Evolutionary conservation across 2,113 vertebrate species (phyloP), one percentile per base, ranked within the genome.

Genomic region (Tetraodon nigroviridis): DNA sequence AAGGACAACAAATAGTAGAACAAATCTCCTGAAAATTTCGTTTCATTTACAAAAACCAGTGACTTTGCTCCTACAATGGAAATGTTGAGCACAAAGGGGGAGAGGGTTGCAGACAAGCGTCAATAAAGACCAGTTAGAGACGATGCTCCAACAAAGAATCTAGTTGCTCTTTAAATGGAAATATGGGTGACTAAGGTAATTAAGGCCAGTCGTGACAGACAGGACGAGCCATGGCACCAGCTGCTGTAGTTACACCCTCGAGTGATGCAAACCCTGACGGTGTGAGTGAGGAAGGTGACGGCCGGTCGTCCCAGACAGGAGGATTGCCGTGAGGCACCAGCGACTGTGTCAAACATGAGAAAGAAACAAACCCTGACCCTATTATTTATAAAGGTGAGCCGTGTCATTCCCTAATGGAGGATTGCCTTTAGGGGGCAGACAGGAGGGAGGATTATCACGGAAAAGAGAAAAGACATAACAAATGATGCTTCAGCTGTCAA

Each of bases 401-500:
- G 66, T 61, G 84, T 89, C 79, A 84, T 77, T 51, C 82, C 87
- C 84, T 88, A 86, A 79, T 60, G 16, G 66, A 75, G 79, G 64
- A 68, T 83, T 71, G 73, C 75, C 71, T 78, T 81, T 81, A 73
- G 51, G 56, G 79, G 62, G 69, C 81, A 73, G 51, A 58, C 79
- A 64, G 69, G 72, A 76, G 83, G 53, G 47, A 32, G 77, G 73
- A 87, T 86, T 86, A 89, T 79, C 82, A 69, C 70, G 60, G 52
- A 56, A 66, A 75, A 71, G 71, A 79, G 67, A 79, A 64, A 7
- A n/a, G 10, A 48, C n/a, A 76, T 80, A 85, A 84, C 60, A 71
- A 70, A 64, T 61, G 62, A 73, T 83, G 77, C 80, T 84, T 81
- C 82, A 88, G 86, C 89, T 90, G 89, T 91, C 89, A 90, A 86